Evolutionary conservation across 2,797 vertebrate species (phyloP).

Genomic region (Sebastes cheni): DNA sequence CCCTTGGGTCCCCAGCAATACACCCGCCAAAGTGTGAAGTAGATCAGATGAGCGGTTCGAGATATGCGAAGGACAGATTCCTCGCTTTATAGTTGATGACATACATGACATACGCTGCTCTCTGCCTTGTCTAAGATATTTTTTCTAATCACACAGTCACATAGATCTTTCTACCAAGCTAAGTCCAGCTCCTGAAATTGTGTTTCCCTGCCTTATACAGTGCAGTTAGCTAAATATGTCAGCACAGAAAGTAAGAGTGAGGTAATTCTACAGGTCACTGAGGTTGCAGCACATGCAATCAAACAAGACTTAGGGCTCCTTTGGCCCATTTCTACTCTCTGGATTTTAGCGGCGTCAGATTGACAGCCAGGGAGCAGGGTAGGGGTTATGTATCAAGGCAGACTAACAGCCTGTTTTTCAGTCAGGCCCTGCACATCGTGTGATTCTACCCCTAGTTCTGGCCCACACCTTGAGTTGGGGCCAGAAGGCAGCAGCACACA

Average conservation of each 20-base stretch:
- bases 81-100: neutral
- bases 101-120: neutral
- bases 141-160: neutral
- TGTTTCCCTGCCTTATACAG: slow-evolving; percentile 8
- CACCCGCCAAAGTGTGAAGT: too few species aligned
- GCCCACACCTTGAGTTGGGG: slow-evolving; percentile 73
- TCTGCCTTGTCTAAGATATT: neutral
- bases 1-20: too few species aligned
- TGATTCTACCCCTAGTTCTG: slow-evolving; percentile 62
- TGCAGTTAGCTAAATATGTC: slow-evolving; percentile 49
- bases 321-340: slow-evolving; percentile 51
- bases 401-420: slow-evolving; percentile 48
- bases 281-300: slow-evolving; percentile 53
- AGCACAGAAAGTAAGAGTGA: slow-evolving; percentile 32
- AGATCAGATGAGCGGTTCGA: too few species aligned
- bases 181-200: slow-evolving; percentile 9
- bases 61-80: neutral
- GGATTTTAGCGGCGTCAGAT: slow-evolving; percentile 46
- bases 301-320: slow-evolving; percentile 56
- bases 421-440: slow-evolving; percentile 39
- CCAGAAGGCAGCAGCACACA: slow-evolving; percentile 70
- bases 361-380: slow-evolving; percentile 50
- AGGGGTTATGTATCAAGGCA: slow-evolving; percentile 53
- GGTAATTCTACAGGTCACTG: slow-evolving; percentile 48
- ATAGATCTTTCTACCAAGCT: neutral